phyloP scores from a whole-genome alignment of 2,888 invertebrate species.

The Conus canariensis region DNA sequence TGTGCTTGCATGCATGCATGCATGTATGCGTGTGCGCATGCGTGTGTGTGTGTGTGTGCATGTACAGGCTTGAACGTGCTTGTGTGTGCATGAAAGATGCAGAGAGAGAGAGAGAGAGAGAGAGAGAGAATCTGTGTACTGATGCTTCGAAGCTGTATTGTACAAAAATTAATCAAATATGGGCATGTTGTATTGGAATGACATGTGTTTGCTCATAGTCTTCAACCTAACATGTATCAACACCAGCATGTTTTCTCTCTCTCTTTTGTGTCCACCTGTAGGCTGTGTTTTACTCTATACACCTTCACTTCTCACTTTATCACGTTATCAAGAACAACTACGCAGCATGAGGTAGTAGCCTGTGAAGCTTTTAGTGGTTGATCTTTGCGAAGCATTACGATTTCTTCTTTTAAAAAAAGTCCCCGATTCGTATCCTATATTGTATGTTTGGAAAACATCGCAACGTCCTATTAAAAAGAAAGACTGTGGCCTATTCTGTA shows the following conservation, averaged over 20 bases:
- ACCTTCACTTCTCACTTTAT: no score
- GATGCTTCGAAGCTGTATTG: background rate
- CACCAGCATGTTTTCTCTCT: background rate
- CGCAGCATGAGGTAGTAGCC: no score
- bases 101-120: conserved; percentile 3
- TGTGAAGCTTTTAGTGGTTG: no score
- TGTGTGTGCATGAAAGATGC: background rate
- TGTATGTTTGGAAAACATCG: no score
- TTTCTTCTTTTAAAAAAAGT: no score
- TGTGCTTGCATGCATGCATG: background rate
- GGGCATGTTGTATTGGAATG: background rate
- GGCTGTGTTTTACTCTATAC: background rate
- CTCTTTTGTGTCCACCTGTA: background rate
- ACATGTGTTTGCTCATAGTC: background rate
- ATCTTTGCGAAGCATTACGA: no score
- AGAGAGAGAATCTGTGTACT: background rate
- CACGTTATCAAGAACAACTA: no score
- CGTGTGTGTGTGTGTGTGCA: background rate
- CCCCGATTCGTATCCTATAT: no score
- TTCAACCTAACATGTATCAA: background rate
- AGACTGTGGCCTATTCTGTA: no score
- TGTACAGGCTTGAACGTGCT: background rate
- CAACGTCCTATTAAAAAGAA: no score
- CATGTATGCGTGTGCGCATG: background rate
- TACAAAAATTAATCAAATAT: background rate